phyloP scores from a whole-genome alignment of 2,113 vertebrate genomes.

The Oxyura jamaicensis region DNA sequence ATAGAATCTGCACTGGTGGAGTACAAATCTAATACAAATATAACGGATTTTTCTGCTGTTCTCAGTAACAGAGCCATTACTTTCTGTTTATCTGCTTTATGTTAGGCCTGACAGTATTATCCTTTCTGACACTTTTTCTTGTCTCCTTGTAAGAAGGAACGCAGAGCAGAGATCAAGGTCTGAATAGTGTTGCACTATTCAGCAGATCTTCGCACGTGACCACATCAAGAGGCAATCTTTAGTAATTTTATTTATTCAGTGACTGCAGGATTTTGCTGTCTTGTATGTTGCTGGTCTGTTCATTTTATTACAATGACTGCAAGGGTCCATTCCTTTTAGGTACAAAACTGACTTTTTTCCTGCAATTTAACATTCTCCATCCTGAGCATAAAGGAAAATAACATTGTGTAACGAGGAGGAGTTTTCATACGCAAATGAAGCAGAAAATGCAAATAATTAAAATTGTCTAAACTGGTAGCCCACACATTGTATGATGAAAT shows the following conservation, averaged over 20 bases:
- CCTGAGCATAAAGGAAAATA: neutral
- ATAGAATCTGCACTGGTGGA: neutral
- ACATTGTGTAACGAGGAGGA: neutral
- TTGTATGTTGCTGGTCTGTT: neutral
- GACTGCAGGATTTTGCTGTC: neutral
- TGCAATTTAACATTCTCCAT: neutral
- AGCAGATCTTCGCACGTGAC: neutral
- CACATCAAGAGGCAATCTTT: neutral
- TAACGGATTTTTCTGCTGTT: neutral
- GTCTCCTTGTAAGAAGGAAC: neutral
- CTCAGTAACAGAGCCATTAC: neutral
- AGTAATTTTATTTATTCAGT: neutral
- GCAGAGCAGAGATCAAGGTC: neutral
- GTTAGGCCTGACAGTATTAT: neutral
- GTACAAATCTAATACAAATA: neutral
- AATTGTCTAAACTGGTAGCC: neutral
- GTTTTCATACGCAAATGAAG: neutral
- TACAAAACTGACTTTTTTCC: neutral
- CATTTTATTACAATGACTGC: neutral
- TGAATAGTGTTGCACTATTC: neutral
- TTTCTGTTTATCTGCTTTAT: neutral
- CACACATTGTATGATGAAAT: rapidly evolving
- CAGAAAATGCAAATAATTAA: neutral
- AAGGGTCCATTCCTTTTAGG: neutral
- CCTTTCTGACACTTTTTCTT: neutral